Conservation (phyloP, 1,140 invertebrate species). For the Dolichoris vasculosae region DNA sequence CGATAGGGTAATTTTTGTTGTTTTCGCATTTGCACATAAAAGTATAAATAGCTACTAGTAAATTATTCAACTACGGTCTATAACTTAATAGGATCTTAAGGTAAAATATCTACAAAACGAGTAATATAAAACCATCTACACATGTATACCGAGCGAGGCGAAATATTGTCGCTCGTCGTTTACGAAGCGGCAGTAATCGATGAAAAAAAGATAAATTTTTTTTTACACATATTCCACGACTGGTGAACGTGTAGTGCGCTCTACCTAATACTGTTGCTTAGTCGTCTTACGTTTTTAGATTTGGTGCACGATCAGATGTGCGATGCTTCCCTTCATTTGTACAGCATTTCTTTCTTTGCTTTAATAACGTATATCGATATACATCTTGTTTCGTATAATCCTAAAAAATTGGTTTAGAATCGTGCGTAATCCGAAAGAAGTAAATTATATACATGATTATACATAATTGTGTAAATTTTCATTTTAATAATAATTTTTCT, state of each 20-base stretch:
- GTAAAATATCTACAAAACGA: conserved; percentile 70
- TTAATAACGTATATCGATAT: conserved; percentile 26
- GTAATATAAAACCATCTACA: conserved; percentile 49
- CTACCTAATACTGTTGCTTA: conserved; percentile 72
- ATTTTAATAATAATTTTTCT: conserved; percentile 13
- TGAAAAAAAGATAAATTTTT: conserved; percentile 60
- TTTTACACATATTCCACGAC: conserved; percentile 46
- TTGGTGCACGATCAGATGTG: conserved; percentile 54
- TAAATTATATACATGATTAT: conserved; percentile 21
- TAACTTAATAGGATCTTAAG: conserved; percentile 66
- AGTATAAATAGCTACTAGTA: conserved; percentile 65
- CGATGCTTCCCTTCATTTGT: conserved; percentile 47
- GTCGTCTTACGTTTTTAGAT: conserved; percentile 54
- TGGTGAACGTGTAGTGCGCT: conserved; percentile 65
- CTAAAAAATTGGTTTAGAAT: conserved; percentile 27
- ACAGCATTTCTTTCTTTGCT: conserved; percentile 38
- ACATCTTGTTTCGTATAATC: conserved; percentile 37
- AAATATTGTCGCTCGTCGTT: conserved; percentile 55
- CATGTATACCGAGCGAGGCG: conserved; percentile 28
- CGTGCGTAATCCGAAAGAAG: background rate
- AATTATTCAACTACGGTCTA: conserved; percentile 59
- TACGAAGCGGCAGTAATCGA: conserved; percentile 68
- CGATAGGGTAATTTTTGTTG: conserved; percentile 27
- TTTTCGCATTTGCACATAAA: conserved; percentile 47
- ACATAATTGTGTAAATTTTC: conserved; percentile 40